These are phyloP conservation scores for Carposina sasakii DNA, from an alignment of 1,140 invertebrate genomes.

Conservation along the genomic window DNA sequence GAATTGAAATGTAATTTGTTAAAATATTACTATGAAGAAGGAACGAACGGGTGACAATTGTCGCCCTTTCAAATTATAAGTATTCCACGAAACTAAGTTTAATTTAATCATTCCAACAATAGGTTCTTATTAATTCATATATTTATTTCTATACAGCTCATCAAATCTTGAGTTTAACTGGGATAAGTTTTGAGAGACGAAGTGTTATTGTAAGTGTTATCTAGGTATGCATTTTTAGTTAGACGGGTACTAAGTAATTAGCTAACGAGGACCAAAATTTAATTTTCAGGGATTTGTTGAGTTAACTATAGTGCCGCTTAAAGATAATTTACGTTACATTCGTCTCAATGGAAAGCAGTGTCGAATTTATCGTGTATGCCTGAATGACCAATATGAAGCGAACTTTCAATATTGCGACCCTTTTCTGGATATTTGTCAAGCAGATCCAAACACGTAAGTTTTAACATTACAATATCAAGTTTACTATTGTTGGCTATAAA, in stretches of 20 bases:
- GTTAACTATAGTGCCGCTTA: conserved; percentile 89
- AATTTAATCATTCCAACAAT: too few relatives aligned
- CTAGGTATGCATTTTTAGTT: too few relatives aligned
- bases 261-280: too few relatives aligned
- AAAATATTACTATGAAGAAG: conserved; percentile 72
- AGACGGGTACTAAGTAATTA: too few relatives aligned
- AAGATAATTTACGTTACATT: conserved; percentile 86
- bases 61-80: conserved; percentile 89
- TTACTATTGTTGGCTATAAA: too few relatives aligned
- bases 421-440: conserved; percentile 92
- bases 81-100: conserved; percentile 55
- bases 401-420: conserved; percentile 97
- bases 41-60: conserved; percentile 81
- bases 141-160: conserved; percentile 81
- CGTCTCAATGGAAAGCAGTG: conserved; percentile 97
- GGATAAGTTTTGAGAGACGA: conserved; percentile 93
- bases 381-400: conserved; percentile 93
- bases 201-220: conserved; percentile 90
- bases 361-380: conserved; percentile 88
- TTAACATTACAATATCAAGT: too few relatives aligned
- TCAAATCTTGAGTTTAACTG: conserved; percentile 95
- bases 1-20: too few relatives aligned
- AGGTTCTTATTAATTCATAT: conserved; percentile 13
- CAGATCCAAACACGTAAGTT: conserved; percentile 87
- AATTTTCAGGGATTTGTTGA: conserved; percentile 91